Evolutionary conservation across 2,797 vertebrate genomes (phyloP), one percentile per base, ranked within the genome.

Genomic region (Spinibarbus caldwelli): DNA sequence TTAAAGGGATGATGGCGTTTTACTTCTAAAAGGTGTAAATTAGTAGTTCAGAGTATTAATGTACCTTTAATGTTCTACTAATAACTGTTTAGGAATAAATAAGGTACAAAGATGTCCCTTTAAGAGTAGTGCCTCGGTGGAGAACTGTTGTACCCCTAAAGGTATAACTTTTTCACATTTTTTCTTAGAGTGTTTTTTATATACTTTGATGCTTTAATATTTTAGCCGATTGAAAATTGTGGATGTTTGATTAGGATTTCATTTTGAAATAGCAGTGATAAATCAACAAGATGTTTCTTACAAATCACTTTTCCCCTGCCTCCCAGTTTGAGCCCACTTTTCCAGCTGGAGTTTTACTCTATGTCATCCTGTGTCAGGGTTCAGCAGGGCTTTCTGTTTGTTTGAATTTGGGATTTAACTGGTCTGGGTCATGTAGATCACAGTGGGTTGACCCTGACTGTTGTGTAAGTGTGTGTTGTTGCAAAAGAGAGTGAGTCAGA

Each of bases 401-500:
- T 78, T 82, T 75, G 34, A 26, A 38, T 86, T 70, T 75, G 62
- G 8, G 14, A 75, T 78, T 85, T 84, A 85, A 68, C 5, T n/a
- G 59, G 23, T 76, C 31, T 73, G 71, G 47, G 82, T 62, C 72
- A 77, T 57, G 72, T 34, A 57, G 59, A 67, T 34, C 76, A 85
- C 54, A 36, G 80, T 75, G 78, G 49, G 78, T 79, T 85, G 81
- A 87, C 85, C 64, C 36, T 72, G 78, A 19, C 5, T 81, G 57
- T 80, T 81, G 54, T 80, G 57, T 66, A 29, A 80, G 71, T 70
- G 31, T 82, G 75, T 85, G 64, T 93, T 93, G 92, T 93, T 93
- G 90, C 38, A 68, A 87, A 92, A 90, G 86, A 78, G 87, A 57
- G 87, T 94, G 94, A 95, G 91, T 88, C 86, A 86, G 64, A 94